Evolutionary conservation across 2,888 invertebrate species (phyloP).

Genomic region (Hylaea fasciaria): DNA sequence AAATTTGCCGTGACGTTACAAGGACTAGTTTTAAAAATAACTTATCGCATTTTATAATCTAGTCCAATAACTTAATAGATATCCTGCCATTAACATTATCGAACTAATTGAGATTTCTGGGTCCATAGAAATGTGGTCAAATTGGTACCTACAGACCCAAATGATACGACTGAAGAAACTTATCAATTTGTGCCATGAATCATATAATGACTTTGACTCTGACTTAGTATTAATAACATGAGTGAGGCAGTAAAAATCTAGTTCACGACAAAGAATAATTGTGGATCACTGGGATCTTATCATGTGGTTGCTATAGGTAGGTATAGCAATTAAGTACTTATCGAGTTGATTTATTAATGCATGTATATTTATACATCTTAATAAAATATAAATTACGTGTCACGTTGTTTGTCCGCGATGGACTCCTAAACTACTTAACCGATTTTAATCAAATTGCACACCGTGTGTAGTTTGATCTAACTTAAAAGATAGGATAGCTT

Average conservation of each 20-base stretch:
- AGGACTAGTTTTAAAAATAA: too few relatives aligned
- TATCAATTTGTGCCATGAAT: conserved; percentile 19
- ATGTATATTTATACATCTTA: too few relatives aligned
- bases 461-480: too few relatives aligned
- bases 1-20: too few relatives aligned
- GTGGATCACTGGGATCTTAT: conserved; percentile 11
- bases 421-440: too few relatives aligned
- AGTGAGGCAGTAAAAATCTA: conserved; percentile 10
- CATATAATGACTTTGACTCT: conserved; percentile 3
- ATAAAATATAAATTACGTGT: too few relatives aligned
- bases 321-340: too few relatives aligned
- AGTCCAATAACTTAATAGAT: conserved; percentile 25
- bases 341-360: too few relatives aligned
- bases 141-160: conserved; percentile 4
- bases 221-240: neutral
- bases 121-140: conserved; percentile 10
- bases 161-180: conserved; percentile 14
- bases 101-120: conserved; percentile 27
- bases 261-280: conserved; percentile 21
- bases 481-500: too few relatives aligned
- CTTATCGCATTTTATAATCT: conserved; percentile 1
- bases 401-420: too few relatives aligned
- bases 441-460: too few relatives aligned
- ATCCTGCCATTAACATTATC: conserved; percentile 29
- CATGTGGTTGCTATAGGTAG: neutral